Conservation (phyloP, 1,140 invertebrate species). For the Bradysia coprophila region DNA sequence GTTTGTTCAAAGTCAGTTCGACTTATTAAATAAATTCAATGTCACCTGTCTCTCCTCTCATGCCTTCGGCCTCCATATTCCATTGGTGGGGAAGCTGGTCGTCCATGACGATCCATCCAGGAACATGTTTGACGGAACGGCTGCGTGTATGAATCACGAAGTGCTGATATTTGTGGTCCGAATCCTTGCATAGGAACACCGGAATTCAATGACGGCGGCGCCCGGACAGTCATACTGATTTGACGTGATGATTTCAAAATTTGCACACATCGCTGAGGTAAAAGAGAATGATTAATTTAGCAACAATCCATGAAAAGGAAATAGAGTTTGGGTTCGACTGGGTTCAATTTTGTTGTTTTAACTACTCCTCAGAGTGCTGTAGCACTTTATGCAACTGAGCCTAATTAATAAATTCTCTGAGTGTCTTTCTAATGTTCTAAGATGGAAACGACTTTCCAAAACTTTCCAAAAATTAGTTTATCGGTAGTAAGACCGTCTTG, state of each 20-base stretch:
- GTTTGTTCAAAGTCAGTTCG: too few species aligned
- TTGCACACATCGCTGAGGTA: conserved; percentile 35
- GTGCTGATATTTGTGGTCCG: conserved; percentile 11
- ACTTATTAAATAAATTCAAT: too few species aligned
- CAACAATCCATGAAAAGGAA: too few species aligned
- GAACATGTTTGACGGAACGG: conserved; percentile 58
- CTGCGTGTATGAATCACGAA: conserved; percentile 32
- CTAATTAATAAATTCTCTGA: too few species aligned
- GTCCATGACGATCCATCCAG: conserved; percentile 79
- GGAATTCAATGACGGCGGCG: conserved; percentile 30
- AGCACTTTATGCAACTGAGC: not conserved
- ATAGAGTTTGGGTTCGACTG: conserved; percentile 7
- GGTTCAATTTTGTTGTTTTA: not conserved
- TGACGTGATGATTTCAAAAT: conserved; percentile 74
- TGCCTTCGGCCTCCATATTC: conserved; percentile 27
- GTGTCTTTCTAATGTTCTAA: too few species aligned
- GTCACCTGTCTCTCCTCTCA: conserved; percentile 19
- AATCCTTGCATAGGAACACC: conserved; percentile 26
- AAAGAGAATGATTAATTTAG: conserved; percentile 26
- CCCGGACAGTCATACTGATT: conserved; percentile 70
- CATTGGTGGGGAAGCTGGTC: conserved; percentile 68
- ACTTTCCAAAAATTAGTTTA: too few species aligned
- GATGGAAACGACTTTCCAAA: too few species aligned
- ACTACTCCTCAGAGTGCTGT: not conserved
- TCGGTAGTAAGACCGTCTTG: too few species aligned